Evolutionary conservation across 2,888 invertebrate species (phyloP).

Genomic region (Sesia apiformis): DNA sequence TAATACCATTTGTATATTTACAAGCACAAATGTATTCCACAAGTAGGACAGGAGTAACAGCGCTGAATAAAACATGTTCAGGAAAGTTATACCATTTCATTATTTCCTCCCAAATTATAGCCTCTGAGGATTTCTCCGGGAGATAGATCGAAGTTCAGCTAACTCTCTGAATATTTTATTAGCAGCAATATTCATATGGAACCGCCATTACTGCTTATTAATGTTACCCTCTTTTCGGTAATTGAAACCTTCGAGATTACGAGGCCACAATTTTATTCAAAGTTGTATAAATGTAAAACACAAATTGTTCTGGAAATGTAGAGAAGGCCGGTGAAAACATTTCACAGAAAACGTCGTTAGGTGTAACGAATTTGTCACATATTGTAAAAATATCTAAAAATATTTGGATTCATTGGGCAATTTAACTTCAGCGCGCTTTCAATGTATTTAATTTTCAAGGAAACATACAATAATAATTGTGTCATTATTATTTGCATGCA

Average conservation of each 20-base stretch:
- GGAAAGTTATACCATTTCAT: constrained; percentile 39
- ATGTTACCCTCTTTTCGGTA: constrained; percentile 7
- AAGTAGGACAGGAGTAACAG: constrained; percentile 4
- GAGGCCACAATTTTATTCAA: no score
- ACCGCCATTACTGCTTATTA: constrained; percentile 21
- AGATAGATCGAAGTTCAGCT: constrained; percentile 31
- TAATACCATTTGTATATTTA: background rate
- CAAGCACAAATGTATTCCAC: background rate
- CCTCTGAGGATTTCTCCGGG: constrained; percentile 23
- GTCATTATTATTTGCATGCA: no score
- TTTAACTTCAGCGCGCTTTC: no score
- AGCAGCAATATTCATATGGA: constrained; percentile 21
- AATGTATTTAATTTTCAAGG: no score
- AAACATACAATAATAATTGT: no score
- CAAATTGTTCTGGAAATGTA: no score
- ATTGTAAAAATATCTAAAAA: no score
- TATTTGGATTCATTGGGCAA: no score
- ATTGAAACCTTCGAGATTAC: background rate
- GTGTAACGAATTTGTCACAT: no score
- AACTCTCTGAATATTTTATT: constrained; percentile 39
- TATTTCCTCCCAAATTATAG: constrained; percentile 40
- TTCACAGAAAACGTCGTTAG: no score
- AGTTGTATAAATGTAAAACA: no score
- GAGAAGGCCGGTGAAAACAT: no score
- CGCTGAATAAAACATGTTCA: constrained; percentile 34